A percentile compares a stretch with the other conserved stretches of the same genome.
phyloP scores from a whole-genome alignment of 2,113 vertebrate species.

The Oncorhynchus masou region DNA sequence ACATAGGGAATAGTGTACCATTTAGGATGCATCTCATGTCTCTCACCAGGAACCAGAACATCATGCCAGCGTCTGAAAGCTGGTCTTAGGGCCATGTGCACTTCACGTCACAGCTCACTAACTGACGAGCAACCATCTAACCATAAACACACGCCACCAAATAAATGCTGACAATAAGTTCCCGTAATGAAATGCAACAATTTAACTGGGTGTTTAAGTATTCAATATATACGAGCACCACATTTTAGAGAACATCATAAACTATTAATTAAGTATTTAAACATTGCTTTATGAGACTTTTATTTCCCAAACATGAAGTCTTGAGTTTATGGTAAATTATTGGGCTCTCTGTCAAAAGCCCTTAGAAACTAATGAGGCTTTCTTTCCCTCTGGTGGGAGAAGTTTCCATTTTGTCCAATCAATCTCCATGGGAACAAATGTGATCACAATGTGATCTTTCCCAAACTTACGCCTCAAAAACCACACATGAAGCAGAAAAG shows the following conservation, averaged over 20 bases:
- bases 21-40: neutral
- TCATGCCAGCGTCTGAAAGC: constrained; percentile 10
- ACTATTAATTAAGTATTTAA: constrained; percentile 42
- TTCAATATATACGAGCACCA: constrained; percentile 43
- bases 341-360: constrained; percentile 19
- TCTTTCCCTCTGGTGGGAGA: constrained; percentile 1
- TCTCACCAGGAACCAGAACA: constrained; percentile 10
- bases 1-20: too few relatives aligned
- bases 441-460: too few relatives aligned
- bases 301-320: neutral
- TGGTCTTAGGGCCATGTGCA: constrained; percentile 2
- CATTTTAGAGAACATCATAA: constrained; percentile 49
- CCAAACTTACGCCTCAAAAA: constrained; percentile 18
- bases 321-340: constrained; percentile 29
- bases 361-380: constrained; percentile 20
- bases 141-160: constrained; percentile 42
- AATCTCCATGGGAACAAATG: neutral
- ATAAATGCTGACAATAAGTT: constrained; percentile 52
- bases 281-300: constrained; percentile 27
- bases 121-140: constrained; percentile 28
- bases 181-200: constrained; percentile 48
- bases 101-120: constrained; percentile 8
- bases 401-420: constrained; percentile 39
- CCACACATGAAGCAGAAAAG: constrained; percentile 16
- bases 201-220: constrained; percentile 51